These are phyloP conservation scores for Ceratoteleas bidentatus DNA, from an alignment of 1,140 invertebrate genomes.

Conservation along the genomic window DNA sequence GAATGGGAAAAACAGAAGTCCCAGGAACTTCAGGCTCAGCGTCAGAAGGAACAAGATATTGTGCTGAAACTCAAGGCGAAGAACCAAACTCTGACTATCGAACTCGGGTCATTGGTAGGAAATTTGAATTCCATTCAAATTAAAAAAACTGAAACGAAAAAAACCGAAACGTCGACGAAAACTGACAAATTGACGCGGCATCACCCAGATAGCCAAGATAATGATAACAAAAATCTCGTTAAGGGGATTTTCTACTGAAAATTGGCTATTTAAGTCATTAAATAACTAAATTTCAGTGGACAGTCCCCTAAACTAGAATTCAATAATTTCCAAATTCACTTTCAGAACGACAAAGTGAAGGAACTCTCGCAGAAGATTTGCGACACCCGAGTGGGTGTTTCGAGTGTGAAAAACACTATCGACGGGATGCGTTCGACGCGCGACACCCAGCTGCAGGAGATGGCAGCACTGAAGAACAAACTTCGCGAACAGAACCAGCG, in stretches of 20 bases:
- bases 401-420: conserved; percentile 96
- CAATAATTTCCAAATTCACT: conserved; percentile 7
- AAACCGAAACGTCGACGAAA: too few species aligned
- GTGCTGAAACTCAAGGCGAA: conserved; percentile 94
- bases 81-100: conserved; percentile 92
- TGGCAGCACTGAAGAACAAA: conserved; percentile 91
- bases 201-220: too few species aligned
- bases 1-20: conserved; percentile 98
- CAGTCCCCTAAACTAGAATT: too few species aligned
- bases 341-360: conserved; percentile 89
- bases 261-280: too few species aligned
- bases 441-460: conserved; percentile 94
- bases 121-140: too few species aligned
- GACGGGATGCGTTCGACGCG: conserved; percentile 96
- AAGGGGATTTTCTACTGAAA: too few species aligned
- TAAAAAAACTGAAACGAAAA: too few species aligned
- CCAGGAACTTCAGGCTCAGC: conserved; percentile 91
- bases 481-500: conserved; percentile 92
- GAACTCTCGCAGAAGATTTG: conserved; percentile 94
- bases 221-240: too few species aligned
- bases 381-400: conserved; percentile 93
- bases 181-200: too few species aligned
- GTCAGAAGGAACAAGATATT: conserved; percentile 93
- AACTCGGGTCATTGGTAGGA: conserved; percentile 87
- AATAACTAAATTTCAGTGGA: too few species aligned